These are phyloP conservation scores for Balaenoptera acutorostrata DNA, from an alignment of 2,113 vertebrate species.

Conservation along the genomic window DNA sequence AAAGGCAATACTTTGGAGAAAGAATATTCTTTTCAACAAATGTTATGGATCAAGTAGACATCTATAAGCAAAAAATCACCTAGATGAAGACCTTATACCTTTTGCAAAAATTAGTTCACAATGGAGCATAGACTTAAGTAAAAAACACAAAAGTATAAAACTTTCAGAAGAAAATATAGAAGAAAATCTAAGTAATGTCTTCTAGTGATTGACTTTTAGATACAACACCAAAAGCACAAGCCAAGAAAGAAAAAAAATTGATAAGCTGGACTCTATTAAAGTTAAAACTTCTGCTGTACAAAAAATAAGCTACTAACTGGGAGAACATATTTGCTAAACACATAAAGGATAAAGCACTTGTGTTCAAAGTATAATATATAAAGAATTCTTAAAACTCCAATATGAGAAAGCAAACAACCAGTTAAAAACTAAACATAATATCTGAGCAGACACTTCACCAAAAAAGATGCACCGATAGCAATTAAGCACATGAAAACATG, in stretches of 20 bases:
- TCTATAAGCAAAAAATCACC: neutral
- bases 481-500: neutral
- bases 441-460: neutral
- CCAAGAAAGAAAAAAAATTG: neutral
- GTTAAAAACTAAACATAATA: neutral
- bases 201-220: neutral
- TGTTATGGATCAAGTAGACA: neutral
- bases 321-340: neutral
- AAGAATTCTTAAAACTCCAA: neutral
- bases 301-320: neutral
- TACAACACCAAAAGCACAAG: neutral
- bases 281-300: neutral
- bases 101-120: neutral
- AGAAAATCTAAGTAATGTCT: neutral
- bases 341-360: neutral
- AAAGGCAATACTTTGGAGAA: neutral
- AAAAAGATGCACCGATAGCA: neutral
- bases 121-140: neutral
- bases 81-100: neutral
- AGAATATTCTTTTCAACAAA: neutral
- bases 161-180: neutral
- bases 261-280: neutral
- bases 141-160: neutral
- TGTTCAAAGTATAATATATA: neutral
- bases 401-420: neutral